phyloP scores from a whole-genome alignment of 2,113 vertebrate genomes.

The Pluvianellus socialis region DNA sequence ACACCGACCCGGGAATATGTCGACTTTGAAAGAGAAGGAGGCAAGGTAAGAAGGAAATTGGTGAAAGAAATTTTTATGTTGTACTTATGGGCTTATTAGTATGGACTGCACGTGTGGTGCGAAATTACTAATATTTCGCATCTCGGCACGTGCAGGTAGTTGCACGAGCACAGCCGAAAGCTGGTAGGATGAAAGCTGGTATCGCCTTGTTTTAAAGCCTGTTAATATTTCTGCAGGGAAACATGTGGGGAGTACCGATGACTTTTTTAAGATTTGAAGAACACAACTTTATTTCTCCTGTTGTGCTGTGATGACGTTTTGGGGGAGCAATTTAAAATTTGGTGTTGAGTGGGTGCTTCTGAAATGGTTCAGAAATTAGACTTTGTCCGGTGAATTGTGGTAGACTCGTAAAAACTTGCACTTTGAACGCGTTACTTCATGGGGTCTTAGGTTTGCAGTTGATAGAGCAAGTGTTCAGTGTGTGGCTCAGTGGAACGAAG shows the following conservation, averaged over 20 bases:
- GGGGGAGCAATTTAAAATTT: neutral
- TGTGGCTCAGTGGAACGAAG: neutral
- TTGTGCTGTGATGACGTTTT: neutral
- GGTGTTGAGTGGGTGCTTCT: neutral
- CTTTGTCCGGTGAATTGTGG: neutral
- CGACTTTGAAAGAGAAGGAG: constrained; percentile 96
- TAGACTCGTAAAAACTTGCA: neutral
- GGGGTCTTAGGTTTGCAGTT: neutral
- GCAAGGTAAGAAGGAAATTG: constrained; percentile 88
- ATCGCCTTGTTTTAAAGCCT: neutral
- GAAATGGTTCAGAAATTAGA: neutral
- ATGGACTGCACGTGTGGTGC: fast-evolving
- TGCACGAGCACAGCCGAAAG: neutral
- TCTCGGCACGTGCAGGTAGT: neutral
- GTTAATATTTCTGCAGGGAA: neutral
- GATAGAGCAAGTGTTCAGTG: neutral
- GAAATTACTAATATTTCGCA: neutral
- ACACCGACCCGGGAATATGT: constrained; percentile 96
- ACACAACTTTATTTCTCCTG: neutral
- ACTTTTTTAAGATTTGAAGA: neutral
- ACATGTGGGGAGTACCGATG: neutral
- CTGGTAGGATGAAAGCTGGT: neutral
- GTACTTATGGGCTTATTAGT: neutral
- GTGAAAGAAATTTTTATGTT: neutral
- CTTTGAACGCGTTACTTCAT: neutral